Evolutionary conservation across 1,140 invertebrate species (phyloP), one percentile per base, ranked within the genome.

Genomic region (Aricia agestis): DNA sequence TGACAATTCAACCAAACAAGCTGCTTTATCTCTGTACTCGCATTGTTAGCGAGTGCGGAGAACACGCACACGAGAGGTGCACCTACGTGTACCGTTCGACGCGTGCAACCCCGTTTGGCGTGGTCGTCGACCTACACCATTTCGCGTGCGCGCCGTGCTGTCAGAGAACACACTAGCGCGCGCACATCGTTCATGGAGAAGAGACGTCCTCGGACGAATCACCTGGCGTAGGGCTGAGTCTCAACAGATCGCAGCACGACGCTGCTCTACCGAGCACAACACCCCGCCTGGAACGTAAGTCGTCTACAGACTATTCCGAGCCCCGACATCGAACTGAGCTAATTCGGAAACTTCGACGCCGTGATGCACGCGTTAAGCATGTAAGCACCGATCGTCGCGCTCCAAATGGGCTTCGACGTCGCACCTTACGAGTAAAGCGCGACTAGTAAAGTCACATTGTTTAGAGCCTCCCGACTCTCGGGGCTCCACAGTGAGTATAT

Each of bases 351-450:
- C 83, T 78, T 78, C 78, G 80, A 76, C 78, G 83, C 82, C 77
- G 75, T 81, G 68, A 36, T 69, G 68, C 68, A 69, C 68, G 68
- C 41, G 58, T 69, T 69, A 59, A 19, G 58, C 45, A 15, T 52
- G 10, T 15, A 52, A 52, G 45, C 45, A 52, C 45, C 45, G 45
- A 52, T 52, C 45, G 45, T 52, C 45, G 45, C 45, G 45, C 45
- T 95, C 95, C 94, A 95, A 95, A 93, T 95, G 94, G 96, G 93
- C 93, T 95, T 95, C 95, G 93, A 94, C 94, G 94, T 95, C 93
- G 95, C 95, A 95, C 94, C 94, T 95, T 94, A 95, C 94, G 95
- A 93, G 93, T 93, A 93, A 92, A 92, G 93, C 92, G 92, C 93
- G 92, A 94, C 93, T 94, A 93, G 93, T 93, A 93, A 79, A 89